Evolutionary conservation across 2,888 invertebrate species (phyloP).

Genomic region (Lagria hirta): DNA sequence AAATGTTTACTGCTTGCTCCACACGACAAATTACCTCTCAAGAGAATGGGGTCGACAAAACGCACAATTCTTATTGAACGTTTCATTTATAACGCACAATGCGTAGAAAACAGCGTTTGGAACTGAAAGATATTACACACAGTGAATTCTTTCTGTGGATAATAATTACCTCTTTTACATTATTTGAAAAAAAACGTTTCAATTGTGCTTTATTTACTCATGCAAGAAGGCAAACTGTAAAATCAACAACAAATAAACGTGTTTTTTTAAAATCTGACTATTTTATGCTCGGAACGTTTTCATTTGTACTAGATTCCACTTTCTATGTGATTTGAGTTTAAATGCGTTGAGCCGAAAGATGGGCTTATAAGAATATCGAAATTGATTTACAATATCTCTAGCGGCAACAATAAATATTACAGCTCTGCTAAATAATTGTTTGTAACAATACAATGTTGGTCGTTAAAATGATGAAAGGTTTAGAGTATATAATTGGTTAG

Average conservation of each 20-base stretch:
- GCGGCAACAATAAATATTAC: conserved; percentile 5
- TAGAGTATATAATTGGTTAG: no score
- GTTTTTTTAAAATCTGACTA: not conserved
- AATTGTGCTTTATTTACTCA: not conserved
- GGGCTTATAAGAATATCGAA: conserved; percentile 13
- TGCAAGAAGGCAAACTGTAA: conserved; percentile 1
- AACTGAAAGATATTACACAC: conserved; percentile 5
- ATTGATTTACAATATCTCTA: conserved; percentile 13
- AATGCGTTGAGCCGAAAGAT: conserved; percentile 10
- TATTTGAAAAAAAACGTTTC: not conserved
- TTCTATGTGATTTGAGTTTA: conserved; percentile 7
- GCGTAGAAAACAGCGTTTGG: conserved; percentile 7
- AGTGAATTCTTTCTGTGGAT: conserved; percentile 3
- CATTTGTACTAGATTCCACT: conserved; percentile 7
- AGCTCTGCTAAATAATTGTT: no score
- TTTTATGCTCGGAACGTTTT: not conserved
- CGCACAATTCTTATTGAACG: conserved; percentile 27
- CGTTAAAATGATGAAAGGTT: no score
- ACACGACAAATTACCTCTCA: conserved; percentile 27
- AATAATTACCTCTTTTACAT: conserved; percentile 1
- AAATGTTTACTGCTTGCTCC: conserved; percentile 28
- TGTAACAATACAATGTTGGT: no score
- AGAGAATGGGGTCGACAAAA: conserved; percentile 26
- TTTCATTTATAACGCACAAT: conserved; percentile 25
- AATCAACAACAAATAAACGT: conserved; percentile 1